Evolutionary conservation across 2,888 invertebrate genomes (phyloP).

Genomic region (Sicus ferrugineus): DNA sequence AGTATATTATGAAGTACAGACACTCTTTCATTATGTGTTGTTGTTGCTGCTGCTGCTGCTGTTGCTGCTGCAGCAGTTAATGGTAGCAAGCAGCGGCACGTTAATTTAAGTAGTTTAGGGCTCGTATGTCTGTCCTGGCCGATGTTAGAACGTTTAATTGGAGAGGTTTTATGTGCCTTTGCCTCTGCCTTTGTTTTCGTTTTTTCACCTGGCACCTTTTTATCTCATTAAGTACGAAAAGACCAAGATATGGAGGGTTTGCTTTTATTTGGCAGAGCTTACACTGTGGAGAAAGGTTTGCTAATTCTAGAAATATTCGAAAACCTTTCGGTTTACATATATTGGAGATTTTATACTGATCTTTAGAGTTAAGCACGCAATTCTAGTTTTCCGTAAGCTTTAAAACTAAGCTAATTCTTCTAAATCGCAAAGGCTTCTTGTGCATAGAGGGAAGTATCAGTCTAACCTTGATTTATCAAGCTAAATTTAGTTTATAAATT

Average conservation of each 20-base stretch:
- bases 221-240: background rate
- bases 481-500: too few relatives aligned
- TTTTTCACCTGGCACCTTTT: conserved; percentile 25
- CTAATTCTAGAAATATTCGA: background rate
- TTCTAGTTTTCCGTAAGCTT: too few relatives aligned
- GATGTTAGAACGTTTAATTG: conserved; percentile 3
- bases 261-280: conserved; percentile 9
- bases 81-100: conserved; percentile 37
- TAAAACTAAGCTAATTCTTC: too few relatives aligned
- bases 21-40: background rate
- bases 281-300: conserved; percentile 4
- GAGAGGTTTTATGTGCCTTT: conserved; percentile 30
- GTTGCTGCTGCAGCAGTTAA: conserved; percentile 2
- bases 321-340: too few relatives aligned
- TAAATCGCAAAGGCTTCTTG: too few relatives aligned
- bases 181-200: conserved; percentile 16
- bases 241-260: background rate
- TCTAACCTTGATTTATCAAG: too few relatives aligned
- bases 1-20: conserved; percentile 5
- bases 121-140: conserved; percentile 6
- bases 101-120: conserved; percentile 40
- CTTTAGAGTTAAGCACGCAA: too few relatives aligned
- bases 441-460: too few relatives aligned
- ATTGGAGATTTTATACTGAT: too few relatives aligned
- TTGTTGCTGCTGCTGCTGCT: conserved; percentile 18